These are phyloP conservation scores for Chaetophractus vellerosus DNA, from an alignment of 2,797 vertebrate genomes.

Conservation along the genomic window DNA sequence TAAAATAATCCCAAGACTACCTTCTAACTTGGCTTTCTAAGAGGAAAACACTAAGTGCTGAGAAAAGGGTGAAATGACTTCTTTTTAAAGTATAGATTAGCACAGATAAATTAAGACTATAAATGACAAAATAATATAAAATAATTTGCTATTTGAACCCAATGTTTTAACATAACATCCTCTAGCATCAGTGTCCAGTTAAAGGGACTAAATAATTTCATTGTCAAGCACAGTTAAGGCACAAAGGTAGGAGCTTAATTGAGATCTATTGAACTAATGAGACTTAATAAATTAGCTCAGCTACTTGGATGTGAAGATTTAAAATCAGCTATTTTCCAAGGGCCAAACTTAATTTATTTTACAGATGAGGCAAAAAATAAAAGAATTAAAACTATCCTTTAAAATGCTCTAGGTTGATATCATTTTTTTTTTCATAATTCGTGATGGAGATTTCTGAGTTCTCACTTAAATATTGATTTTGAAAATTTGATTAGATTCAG, in stretches of 20 bases:
- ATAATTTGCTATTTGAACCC: background rate
- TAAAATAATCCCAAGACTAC: background rate
- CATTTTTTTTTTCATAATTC: constrained; percentile 28
- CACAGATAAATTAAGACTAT: constrained; percentile 31
- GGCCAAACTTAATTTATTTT: background rate
- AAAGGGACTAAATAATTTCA: background rate
- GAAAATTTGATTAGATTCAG: constrained; percentile 11
- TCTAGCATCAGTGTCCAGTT: background rate
- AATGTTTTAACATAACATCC: background rate
- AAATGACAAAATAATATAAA: background rate
- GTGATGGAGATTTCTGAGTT: background rate
- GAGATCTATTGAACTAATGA: background rate
- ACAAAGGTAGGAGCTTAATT: background rate
- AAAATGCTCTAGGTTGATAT: background rate
- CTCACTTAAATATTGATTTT: background rate
- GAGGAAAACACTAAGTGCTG: background rate
- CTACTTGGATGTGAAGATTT: background rate
- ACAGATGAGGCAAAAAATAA: background rate
- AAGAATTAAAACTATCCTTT: background rate
- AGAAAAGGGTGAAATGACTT: constrained; percentile 2
- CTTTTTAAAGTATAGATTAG: constrained; percentile 21
- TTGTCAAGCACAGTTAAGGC: background rate
- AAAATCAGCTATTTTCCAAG: constrained; percentile 6
- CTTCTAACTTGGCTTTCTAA: constrained; percentile 20
- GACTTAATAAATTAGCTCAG: constrained; percentile 17